Evolutionary conservation across 2,797 vertebrate genomes (phyloP).

Genomic region (Phyllotis vaccarum): DNA sequence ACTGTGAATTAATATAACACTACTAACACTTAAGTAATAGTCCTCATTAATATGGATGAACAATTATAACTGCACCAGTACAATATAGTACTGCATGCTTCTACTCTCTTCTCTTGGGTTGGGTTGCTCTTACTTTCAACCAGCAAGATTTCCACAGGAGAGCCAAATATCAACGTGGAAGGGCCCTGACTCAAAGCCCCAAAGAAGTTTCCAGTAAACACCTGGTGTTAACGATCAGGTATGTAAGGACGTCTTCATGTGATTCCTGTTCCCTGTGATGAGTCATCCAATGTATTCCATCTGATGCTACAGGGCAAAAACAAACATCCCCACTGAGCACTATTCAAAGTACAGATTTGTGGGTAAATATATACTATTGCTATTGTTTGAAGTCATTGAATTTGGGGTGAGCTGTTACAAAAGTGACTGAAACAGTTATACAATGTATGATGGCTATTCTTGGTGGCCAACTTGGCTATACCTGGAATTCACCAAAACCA

Average conservation of each 20-base stretch:
- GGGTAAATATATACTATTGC: background rate
- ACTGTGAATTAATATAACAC: background rate
- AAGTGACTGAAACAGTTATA: background rate
- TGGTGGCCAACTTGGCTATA: background rate
- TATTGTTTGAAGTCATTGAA: constrained; percentile 5
- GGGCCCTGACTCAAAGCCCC: background rate
- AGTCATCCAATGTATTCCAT: background rate
- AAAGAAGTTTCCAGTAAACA: background rate
- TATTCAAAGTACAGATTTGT: background rate
- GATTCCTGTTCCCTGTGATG: background rate
- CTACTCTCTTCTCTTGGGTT: background rate
- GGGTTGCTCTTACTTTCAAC: background rate
- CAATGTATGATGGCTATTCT: no score
- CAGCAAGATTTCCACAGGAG: background rate
- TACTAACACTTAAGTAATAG: background rate
- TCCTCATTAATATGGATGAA: background rate
- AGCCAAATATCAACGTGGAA: background rate
- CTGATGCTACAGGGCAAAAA: background rate
- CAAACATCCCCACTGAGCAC: background rate
- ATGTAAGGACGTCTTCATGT: background rate
- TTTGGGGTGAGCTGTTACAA: background rate
- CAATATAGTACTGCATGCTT: background rate
- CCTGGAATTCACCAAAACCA: background rate
- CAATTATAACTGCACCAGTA: background rate
- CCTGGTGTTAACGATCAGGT: background rate